Evolutionary conservation across 1,140 invertebrate genomes (phyloP).

Genomic region (Physella acuta): DNA sequence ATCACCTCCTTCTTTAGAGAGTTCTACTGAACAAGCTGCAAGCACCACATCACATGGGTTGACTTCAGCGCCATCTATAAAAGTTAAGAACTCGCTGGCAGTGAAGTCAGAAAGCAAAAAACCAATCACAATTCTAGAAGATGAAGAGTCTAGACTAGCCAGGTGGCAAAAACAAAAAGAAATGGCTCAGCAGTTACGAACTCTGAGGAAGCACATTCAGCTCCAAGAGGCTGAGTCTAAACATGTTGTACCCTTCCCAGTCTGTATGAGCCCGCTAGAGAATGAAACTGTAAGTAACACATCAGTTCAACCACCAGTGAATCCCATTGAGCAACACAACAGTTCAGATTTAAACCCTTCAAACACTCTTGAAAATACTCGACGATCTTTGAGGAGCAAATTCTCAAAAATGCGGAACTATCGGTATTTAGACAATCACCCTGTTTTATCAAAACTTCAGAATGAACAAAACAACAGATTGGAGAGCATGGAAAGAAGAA

Average conservation of each 20-base stretch:
- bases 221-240: not conserved
- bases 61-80: not conserved
- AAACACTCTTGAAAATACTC: not conserved
- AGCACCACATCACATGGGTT: not conserved
- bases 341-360: not conserved
- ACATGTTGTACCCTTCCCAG: not conserved
- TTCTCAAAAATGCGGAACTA: conserved; percentile 24
- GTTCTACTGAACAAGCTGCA: not conserved
- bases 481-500: conserved; percentile 43
- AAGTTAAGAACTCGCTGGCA: not conserved
- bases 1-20: not conserved
- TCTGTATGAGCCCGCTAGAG: not conserved
- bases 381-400: not conserved
- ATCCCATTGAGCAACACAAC: not conserved
- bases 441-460: conserved; percentile 40
- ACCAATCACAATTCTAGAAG: conserved; percentile 8
- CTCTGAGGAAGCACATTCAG: conserved; percentile 16
- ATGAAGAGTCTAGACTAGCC: conserved; percentile 4
- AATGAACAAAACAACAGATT: conserved; percentile 44
- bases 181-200: conserved; percentile 17
- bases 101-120: not conserved
- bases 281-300: not conserved
- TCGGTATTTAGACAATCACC: conserved; percentile 36
- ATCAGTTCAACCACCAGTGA: not conserved
- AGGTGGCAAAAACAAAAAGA: conserved; percentile 6